Conservation (phyloP, 2,888 invertebrate genomes). For the Oxyteleia sp. region DNA sequence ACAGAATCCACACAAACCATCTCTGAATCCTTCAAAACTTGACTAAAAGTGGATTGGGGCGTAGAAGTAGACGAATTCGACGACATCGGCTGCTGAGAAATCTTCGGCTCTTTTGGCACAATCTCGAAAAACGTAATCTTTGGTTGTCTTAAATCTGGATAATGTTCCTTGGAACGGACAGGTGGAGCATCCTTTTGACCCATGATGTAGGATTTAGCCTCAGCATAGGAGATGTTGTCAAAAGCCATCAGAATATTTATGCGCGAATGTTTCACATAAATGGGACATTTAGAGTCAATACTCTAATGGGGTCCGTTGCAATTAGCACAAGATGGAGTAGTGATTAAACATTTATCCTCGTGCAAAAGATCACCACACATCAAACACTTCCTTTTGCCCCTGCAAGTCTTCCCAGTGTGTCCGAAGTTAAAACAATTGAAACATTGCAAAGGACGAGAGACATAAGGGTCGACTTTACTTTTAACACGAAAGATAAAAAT, state of each 20-base stretch:
- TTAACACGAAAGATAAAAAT: constrained; percentile 27
- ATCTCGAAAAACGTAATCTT: background rate
- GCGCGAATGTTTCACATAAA: background rate
- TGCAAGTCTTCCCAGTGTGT: constrained; percentile 18
- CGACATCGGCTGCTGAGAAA: background rate
- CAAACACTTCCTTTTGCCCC: constrained; percentile 5
- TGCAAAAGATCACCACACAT: constrained; percentile 9
- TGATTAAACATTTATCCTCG: background rate
- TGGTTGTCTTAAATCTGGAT: background rate
- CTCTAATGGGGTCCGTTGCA: constrained; percentile 10
- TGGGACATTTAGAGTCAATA: background rate
- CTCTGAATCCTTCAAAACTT: too few relatives aligned
- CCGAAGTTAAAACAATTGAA: constrained; percentile 40
- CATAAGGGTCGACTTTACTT: constrained; percentile 32
- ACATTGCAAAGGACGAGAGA: constrained; percentile 18
- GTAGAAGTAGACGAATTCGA: too few relatives aligned
- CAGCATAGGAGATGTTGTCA: background rate
- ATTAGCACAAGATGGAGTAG: constrained; percentile 11
- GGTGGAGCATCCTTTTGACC: background rate
- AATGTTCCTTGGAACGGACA: background rate
- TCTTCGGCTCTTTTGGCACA: background rate
- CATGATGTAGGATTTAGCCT: background rate
- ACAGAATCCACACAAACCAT: too few relatives aligned
- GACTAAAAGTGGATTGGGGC: too few relatives aligned
- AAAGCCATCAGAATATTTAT: constrained; percentile 16